A percentile compares a stretch with the other conserved stretches of the same genome.
phyloP scores from a whole-genome alignment of 2,797 vertebrate species.

The Sebastes nivosus region DNA sequence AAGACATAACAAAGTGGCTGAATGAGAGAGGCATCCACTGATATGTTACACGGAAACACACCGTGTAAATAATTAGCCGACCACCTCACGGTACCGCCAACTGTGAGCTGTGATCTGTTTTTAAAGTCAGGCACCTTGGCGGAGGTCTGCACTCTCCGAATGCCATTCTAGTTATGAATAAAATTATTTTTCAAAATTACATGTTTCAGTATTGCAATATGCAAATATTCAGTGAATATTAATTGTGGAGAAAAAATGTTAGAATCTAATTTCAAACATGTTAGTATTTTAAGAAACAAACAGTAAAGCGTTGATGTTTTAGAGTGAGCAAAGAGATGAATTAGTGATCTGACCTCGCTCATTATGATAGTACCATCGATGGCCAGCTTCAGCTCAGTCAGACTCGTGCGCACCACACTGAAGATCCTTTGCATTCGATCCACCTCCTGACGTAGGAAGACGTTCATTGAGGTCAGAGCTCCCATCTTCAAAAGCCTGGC shows the following conservation, averaged over 20 bases:
- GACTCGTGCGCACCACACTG: constrained; percentile 75
- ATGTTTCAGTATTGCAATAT: neutral
- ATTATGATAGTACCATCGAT: constrained; percentile 90
- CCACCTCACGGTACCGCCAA: no score
- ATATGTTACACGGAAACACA: no score
- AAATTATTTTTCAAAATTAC: neutral
- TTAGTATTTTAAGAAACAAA: neutral
- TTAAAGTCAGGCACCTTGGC: no score
- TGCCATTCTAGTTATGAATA: no score
- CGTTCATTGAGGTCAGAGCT: constrained; percentile 87
- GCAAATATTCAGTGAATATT: neutral
- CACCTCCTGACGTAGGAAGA: constrained; percentile 89
- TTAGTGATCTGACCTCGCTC: constrained; percentile 70
- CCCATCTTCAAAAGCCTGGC: constrained; percentile 85
- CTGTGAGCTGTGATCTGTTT: no score
- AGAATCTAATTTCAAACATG: neutral
- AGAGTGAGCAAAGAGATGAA: neutral
- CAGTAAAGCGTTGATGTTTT: neutral
- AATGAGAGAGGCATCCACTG: no score
- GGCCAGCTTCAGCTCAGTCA: constrained; percentile 86
- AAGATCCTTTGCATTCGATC: constrained; percentile 89
- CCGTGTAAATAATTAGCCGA: no score
- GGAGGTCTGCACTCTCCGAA: no score
- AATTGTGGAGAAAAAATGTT: neutral
- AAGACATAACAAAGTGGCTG: no score